Evolutionary conservation across 64 coral and sea anemone genomes (phyloP).

Genomic region (Actinia equina): DNA sequence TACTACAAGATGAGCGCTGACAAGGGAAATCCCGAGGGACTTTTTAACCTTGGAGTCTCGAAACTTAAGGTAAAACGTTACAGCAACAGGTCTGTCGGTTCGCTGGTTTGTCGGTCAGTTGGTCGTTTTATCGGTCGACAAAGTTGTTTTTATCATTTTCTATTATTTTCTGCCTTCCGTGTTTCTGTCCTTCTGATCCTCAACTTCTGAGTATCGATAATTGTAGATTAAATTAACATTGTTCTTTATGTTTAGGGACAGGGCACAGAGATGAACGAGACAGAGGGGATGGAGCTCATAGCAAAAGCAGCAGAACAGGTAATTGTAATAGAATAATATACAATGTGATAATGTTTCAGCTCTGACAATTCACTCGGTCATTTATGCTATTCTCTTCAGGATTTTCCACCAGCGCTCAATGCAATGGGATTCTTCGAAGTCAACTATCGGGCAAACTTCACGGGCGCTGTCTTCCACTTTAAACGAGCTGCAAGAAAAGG

Average conservation of each 20-base stretch:
- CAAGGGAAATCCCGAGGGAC: slow-evolving; percentile 62
- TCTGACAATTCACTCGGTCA: neutral
- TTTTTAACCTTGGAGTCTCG: slow-evolving; percentile 83
- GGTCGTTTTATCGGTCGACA: neutral
- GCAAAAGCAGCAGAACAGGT: slow-evolving; percentile 57
- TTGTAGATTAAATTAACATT: neutral
- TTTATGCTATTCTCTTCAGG: slow-evolving; percentile 5
- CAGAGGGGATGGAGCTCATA: slow-evolving; percentile 70
- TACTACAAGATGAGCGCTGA: slow-evolving; percentile 95
- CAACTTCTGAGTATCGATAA: neutral
- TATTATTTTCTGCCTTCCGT: neutral
- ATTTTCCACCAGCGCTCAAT: slow-evolving; percentile 82
- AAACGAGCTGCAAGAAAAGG: slow-evolving; percentile 62
- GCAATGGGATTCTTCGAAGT: slow-evolving; percentile 90
- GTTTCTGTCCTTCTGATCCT: neutral
- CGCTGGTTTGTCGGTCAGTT: neutral
- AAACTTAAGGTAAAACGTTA: slow-evolving; percentile 71
- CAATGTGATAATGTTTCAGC: neutral
- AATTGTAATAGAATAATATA: neutral
- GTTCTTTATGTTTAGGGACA: slow-evolving; percentile 44
- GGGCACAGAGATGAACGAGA: slow-evolving; percentile 70
- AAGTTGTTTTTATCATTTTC: too few relatives aligned
- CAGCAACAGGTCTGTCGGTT: neutral
- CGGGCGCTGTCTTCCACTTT: slow-evolving; percentile 68
- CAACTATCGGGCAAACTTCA: slow-evolving; percentile 75